These are phyloP conservation scores for Syndactyla subalaris DNA, from an alignment of 2,797 vertebrate species.

Conservation along the genomic window DNA sequence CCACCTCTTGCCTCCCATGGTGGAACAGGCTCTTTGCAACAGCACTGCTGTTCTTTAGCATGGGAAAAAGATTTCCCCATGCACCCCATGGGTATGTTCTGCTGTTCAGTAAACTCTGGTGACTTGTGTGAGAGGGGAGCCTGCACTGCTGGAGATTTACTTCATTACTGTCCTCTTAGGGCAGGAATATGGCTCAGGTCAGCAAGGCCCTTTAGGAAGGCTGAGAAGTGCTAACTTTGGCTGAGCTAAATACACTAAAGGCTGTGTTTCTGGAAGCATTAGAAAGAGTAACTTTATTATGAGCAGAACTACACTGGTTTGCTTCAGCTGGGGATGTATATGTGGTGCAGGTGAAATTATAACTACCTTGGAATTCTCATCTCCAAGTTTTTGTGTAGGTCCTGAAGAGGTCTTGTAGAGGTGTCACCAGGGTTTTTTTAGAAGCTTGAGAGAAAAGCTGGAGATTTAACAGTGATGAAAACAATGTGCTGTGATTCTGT, in stretches of 20 bases:
- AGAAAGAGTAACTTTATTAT: not conserved
- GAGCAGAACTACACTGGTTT: not conserved
- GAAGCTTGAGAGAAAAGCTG: not conserved
- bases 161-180: not conserved
- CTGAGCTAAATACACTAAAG: not conserved
- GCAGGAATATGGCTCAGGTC: not conserved
- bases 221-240: not conserved
- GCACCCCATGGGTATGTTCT: not conserved
- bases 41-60: not conserved
- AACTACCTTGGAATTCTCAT: not conserved
- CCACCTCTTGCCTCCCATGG: not conserved
- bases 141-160: not conserved
- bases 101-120: not conserved
- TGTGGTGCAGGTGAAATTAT: not conserved
- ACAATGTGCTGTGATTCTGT: not conserved
- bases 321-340: not conserved
- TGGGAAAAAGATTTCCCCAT: not conserved
- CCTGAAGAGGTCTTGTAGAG: not conserved
- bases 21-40: not conserved
- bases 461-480: not conserved
- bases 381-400: not conserved
- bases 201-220: not conserved
- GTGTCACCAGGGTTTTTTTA: not conserved
- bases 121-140: not conserved
- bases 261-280: fast-evolving